These are phyloP conservation scores for Drosophila tani DNA, from an alignment of 1,140 invertebrate species.

Conservation along the genomic window DNA sequence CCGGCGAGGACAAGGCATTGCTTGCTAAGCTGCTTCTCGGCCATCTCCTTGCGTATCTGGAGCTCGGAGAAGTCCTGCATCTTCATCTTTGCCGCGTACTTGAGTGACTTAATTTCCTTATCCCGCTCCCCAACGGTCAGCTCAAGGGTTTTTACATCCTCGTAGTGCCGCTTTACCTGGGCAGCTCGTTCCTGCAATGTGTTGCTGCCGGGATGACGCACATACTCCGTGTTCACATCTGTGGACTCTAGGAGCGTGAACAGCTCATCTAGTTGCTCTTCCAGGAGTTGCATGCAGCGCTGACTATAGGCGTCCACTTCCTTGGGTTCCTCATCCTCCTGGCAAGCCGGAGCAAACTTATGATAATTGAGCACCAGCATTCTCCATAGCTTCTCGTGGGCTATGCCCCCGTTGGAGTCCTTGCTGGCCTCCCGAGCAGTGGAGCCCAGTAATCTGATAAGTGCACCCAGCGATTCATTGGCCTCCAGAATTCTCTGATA, in stretches of 20 bases:
- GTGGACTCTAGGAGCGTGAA: conserved; percentile 90
- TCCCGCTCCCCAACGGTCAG: conserved; percentile 94
- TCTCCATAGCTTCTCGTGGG: conserved; percentile 78
- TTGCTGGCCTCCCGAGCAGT: conserved; percentile 86
- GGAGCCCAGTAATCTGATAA: conserved; percentile 88
- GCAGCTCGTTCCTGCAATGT: conserved; percentile 92
- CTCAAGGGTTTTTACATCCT: conserved; percentile 94
- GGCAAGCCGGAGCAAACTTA: conserved; percentile 52
- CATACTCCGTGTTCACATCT: conserved; percentile 87
- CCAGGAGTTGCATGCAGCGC: conserved; percentile 86
- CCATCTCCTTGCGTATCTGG: conserved; percentile 94
- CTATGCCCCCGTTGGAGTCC: conserved; percentile 70
- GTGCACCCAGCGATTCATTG: conserved; percentile 86
- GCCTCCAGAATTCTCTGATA: conserved; percentile 87
- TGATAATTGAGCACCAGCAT: conserved; percentile 68
- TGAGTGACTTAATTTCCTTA: conserved; percentile 94
- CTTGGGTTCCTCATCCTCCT: conserved; percentile 90
- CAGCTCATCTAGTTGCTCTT: conserved; percentile 88
- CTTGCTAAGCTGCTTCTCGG: conserved; percentile 95
- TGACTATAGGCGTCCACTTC: conserved; percentile 90
- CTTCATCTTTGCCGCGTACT: conserved; percentile 93
- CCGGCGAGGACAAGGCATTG: conserved; percentile 86
- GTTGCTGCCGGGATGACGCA: conserved; percentile 86
- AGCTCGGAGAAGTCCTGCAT: conserved; percentile 98
- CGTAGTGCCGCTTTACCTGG: conserved; percentile 93